Base-by-base conservation (phyloP, 2,888 invertebrate genomes). In the Pedicia rivosa region DNA sequence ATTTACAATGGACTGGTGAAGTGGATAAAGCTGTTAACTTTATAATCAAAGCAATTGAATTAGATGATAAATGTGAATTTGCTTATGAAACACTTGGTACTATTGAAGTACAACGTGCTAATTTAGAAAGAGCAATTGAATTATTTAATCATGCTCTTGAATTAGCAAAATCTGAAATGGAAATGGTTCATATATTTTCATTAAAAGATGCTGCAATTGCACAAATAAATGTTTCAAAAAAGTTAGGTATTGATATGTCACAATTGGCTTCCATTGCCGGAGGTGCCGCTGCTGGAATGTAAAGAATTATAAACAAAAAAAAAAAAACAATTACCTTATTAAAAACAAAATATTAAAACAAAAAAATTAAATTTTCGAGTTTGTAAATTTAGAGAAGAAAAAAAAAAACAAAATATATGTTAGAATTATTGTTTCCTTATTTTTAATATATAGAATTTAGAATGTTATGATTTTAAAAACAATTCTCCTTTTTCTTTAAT, bases 1-100 rank as follows among this genome's bases (percentile, higher is more conserved):
- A 77, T 47, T 64, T 94, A 38, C 88, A 90, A 53, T 87, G 84
- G 75, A 79, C 74, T 46, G 81, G 80, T 40, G 80, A 90, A 52
- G 71, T 86, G 42, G 76, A 81, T 9, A 75, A 75, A 51, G 83
- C 88, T 15, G 69, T 84, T 0, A 67, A 73, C 45, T 65, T 81
- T 41, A 81, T 94, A 50, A 74, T 76, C 43, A 72, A 78, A 57
- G 88, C 88, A 2, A 74, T 94, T 45, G 73, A 79, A 54, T 68
- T 88, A 49, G 95, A 95, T 64, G 78, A 82, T 35, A 84, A 83
- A 58, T 94, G 91, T 66, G 86, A 88, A 62, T 81, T 91, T 66
- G 94, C 88, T 7, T 92, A 86, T 59, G 95, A 95, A 66, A 91
- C 92, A 30, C 66, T 94, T 42, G 94, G 88, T 47, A 88, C 91